Evolutionary conservation across 1,140 invertebrate species (phyloP), one percentile per base, ranked within the genome.

Genomic region (Leptopilina boulardi): DNA sequence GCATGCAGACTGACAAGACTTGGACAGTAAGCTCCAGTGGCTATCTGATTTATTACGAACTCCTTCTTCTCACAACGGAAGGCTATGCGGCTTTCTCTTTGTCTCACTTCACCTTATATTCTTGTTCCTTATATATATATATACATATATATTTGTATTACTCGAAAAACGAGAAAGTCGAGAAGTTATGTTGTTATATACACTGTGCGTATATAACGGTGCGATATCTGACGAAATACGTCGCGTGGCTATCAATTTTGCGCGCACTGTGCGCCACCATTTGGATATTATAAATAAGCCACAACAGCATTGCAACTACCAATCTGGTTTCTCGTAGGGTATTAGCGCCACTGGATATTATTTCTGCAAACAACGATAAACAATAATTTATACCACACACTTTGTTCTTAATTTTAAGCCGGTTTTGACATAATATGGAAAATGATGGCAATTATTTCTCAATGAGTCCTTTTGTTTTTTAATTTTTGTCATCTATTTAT

Each of bases 11-110:
- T 66, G 44, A 51, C 3, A n/a, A 51, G 42, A 51, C 15, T 51
- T 70, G 70, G 72, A 81, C 44, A n/a, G 72, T 42, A 41, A 70
- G 23, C 59, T 44, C 74, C 72, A 73, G 77, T 81, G 73, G 82
- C 42, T 83, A 84, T 86, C 85, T 77, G 73, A 77, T 81, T 85
- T 86, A 86, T 86, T 86, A 85, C 85, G 80, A 86, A 73, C 80
- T 51, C 44, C 44, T 47, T 47, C 47, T 51, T n/a, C 79, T 80
- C 72, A 51, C 66, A 51, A 77, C 75, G 76, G 81, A 82, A 82
- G 78, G 74, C 77, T 72, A 76, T 76, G 77, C 75, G 72, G 75
- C 81, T 83, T 83, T 83, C 79, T 83, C 77, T 26, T 34, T 15
- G 15, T 77, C 72, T 74, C 70, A 79, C 74, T 71, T 47, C 73